phyloP scores from a whole-genome alignment of 2,888 invertebrate species.

The Rhagonycha lutea region DNA sequence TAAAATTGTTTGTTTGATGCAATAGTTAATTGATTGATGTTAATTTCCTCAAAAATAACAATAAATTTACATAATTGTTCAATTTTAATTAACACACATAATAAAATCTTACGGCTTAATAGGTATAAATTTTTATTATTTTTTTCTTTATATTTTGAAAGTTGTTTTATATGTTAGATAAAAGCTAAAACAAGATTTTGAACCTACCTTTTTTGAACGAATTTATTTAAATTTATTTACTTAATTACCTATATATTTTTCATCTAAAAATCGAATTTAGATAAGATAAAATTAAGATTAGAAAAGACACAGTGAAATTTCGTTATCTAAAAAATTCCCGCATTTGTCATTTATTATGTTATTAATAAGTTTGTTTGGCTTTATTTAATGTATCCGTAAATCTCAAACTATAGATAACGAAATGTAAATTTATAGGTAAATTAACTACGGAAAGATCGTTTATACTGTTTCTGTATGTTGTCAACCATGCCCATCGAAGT shows the following conservation, averaged over 20 bases:
- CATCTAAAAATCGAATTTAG: not conserved
- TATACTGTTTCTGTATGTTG: slow-evolving; percentile 33
- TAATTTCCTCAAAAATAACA: not conserved
- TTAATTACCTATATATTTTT: not conserved
- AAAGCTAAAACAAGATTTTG: not conserved
- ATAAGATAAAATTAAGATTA: not conserved
- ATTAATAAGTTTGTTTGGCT: slow-evolving; percentile 3
- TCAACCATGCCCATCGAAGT: slow-evolving; percentile 52
- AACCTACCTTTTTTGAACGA: not conserved
- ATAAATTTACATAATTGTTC: not conserved
- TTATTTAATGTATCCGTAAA: not conserved
- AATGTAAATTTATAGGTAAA: slow-evolving; percentile 1
- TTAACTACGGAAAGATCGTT: slow-evolving; percentile 3
- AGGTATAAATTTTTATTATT: not conserved
- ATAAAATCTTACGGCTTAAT: not conserved
- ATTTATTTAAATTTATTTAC: not conserved
- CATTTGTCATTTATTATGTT: slow-evolving; percentile 1
- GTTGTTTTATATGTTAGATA: not conserved
- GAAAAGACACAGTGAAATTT: not conserved
- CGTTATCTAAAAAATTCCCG: not conserved
- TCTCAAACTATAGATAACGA: slow-evolving; percentile 1
- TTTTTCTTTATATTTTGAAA: not conserved
- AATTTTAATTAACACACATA: not conserved
- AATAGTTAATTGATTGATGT: not conserved
- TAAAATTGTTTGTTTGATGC: not conserved